Evolutionary conservation across 1,140 invertebrate species (phyloP).

Genomic region (Camponotus floridanus): DNA sequence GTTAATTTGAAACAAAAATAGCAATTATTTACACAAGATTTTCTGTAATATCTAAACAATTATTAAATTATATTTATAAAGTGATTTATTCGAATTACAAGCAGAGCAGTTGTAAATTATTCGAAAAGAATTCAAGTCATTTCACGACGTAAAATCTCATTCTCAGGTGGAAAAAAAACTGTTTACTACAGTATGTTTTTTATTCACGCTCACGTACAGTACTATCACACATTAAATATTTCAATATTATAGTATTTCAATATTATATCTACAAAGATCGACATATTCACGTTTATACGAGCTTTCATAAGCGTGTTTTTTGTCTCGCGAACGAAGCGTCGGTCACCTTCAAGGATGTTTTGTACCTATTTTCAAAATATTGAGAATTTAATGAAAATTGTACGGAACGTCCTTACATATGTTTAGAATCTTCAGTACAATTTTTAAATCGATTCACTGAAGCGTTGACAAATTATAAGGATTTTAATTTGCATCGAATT

Average conservation of each 20-base stretch:
- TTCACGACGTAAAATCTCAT: background rate
- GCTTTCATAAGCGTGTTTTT: background rate
- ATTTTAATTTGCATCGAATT: too few species aligned
- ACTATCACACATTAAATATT: background rate
- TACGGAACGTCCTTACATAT: too few species aligned
- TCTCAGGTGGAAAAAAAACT: background rate
- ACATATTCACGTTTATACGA: background rate
- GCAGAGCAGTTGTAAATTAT: slow-evolving; percentile 2
- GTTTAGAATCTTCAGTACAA: too few species aligned
- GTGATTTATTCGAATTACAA: background rate
- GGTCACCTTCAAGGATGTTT: background rate
- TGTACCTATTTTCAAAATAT: too few species aligned
- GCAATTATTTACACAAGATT: background rate
- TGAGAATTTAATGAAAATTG: too few species aligned
- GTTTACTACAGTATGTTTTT: background rate
- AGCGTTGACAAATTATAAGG: too few species aligned
- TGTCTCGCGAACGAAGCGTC: background rate
- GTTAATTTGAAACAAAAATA: background rate
- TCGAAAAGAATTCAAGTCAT: background rate
- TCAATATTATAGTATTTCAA: background rate
- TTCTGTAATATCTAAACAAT: background rate
- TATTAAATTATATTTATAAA: background rate
- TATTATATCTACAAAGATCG: background rate
- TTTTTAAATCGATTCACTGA: too few species aligned
- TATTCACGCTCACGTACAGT: background rate